These are phyloP conservation scores for Tridacna gigas DNA, from an alignment of 2,888 invertebrate genomes.

Conservation along the genomic window DNA sequence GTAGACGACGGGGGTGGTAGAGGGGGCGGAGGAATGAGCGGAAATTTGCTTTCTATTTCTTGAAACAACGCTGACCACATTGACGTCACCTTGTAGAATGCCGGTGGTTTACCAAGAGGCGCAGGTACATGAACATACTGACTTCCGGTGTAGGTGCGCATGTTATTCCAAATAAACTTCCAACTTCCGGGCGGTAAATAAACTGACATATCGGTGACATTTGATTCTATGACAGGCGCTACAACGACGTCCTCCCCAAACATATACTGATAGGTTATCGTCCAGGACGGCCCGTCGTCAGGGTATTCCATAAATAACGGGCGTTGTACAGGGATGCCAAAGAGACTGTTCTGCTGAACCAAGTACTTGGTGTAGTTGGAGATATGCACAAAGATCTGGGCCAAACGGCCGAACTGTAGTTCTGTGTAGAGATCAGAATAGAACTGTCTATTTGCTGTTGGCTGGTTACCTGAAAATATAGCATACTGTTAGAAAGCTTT, in stretches of 20 bases:
- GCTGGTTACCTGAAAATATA: constrained; percentile 74
- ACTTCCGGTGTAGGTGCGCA: constrained; percentile 52
- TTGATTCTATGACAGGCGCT: constrained; percentile 75
- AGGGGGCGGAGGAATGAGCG: constrained; percentile 24
- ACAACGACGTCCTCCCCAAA: constrained; percentile 79
- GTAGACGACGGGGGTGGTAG: background rate
- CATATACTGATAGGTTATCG: constrained; percentile 78
- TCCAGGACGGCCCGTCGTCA: constrained; percentile 64
- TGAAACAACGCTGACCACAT: constrained; percentile 61
- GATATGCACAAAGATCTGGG: constrained; percentile 70
- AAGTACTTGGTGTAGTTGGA: constrained; percentile 73
- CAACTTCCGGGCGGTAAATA: constrained; percentile 77
- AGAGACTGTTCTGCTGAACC: constrained; percentile 56
- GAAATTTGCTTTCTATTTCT: constrained; percentile 49
- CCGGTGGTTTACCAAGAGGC: constrained; percentile 78
- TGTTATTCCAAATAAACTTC: constrained; percentile 73
- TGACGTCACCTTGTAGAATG: constrained; percentile 75
- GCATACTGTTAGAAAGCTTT: too few species aligned
- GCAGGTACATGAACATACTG: constrained; percentile 65
- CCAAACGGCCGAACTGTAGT: constrained; percentile 71
- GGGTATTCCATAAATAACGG: constrained; percentile 78
- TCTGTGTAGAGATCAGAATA: constrained; percentile 66
- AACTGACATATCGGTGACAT: constrained; percentile 66
- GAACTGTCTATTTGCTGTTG: constrained; percentile 74
- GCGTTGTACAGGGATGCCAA: constrained; percentile 78